A percentile compares a stretch with the other conserved stretches of the same genome.
These are phyloP conservation scores for Dendrolimus kikuchii DNA, from an alignment of 1,140 invertebrate species.

Conservation along the genomic window DNA sequence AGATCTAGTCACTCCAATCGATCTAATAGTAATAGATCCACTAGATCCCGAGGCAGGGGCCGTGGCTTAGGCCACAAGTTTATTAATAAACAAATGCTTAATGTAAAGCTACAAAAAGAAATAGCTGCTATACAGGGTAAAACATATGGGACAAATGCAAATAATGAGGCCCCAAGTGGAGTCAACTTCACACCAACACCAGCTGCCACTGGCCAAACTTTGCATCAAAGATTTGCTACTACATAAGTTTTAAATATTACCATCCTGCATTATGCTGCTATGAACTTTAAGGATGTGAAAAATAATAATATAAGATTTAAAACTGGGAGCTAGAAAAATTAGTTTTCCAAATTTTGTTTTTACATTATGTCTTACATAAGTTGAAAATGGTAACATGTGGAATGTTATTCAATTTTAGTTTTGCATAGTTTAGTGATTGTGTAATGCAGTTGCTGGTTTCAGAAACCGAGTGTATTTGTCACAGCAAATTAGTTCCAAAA, in stretches of 20 bases:
- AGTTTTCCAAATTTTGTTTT: too few species aligned
- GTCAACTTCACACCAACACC: constrained; percentile 55
- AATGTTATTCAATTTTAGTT: too few species aligned
- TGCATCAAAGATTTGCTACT: constrained; percentile 60
- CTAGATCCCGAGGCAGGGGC: constrained; percentile 37
- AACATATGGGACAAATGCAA: constrained; percentile 26
- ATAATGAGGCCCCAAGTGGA: constrained; percentile 35
- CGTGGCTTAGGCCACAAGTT: constrained; percentile 54
- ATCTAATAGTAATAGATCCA: constrained; percentile 45
- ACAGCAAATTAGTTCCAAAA: too few species aligned
- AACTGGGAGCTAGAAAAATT: too few species aligned
- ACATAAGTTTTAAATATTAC: constrained; percentile 9
- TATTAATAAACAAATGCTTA: constrained; percentile 53
- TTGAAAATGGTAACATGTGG: too few species aligned
- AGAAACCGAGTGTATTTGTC: too few species aligned
- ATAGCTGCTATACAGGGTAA: constrained; percentile 63
- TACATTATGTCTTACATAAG: too few species aligned
- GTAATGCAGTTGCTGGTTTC: too few species aligned
- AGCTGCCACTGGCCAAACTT: constrained; percentile 44
- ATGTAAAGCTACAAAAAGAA: constrained; percentile 57
- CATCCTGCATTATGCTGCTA: too few species aligned
- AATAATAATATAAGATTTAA: neutral
- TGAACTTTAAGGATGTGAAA: neutral
- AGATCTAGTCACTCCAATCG: constrained; percentile 32
- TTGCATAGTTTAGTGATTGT: too few species aligned